These are phyloP conservation scores for Eidolon dupreanum DNA, from an alignment of 2,797 vertebrate species.

Conservation along the genomic window DNA sequence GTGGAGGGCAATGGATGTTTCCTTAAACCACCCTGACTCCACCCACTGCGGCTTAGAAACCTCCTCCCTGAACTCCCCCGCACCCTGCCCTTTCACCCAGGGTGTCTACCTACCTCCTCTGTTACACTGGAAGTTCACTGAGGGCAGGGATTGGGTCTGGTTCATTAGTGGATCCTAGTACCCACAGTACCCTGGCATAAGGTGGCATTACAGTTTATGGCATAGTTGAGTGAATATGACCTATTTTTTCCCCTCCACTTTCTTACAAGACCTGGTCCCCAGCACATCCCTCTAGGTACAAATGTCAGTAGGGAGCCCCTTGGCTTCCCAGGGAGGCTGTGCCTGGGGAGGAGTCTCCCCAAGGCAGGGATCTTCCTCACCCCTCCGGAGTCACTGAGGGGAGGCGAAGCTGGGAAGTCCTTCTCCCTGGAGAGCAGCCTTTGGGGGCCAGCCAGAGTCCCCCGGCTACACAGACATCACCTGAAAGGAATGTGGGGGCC, in stretches of 20 bases:
- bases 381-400: background rate
- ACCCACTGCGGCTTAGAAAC: background rate
- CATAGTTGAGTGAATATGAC: background rate
- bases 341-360: background rate
- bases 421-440: background rate
- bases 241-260: background rate
- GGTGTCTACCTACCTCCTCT: background rate
- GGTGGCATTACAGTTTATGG: background rate
- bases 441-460: background rate
- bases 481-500: constrained; percentile 76
- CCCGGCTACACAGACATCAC: background rate
- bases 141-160: background rate
- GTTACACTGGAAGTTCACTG: background rate
- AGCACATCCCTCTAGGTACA: background rate
- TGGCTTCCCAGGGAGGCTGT: background rate
- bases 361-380: background rate
- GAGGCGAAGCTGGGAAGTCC: background rate
- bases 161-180: background rate
- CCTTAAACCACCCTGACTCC: background rate
- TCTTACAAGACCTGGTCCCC: background rate
- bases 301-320: background rate
- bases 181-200: background rate
- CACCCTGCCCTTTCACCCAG: background rate
- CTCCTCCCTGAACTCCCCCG: background rate
- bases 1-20: background rate